These are phyloP conservation scores for Cydia pomonella DNA, from an alignment of 1,140 invertebrate species.

Conservation along the genomic window DNA sequence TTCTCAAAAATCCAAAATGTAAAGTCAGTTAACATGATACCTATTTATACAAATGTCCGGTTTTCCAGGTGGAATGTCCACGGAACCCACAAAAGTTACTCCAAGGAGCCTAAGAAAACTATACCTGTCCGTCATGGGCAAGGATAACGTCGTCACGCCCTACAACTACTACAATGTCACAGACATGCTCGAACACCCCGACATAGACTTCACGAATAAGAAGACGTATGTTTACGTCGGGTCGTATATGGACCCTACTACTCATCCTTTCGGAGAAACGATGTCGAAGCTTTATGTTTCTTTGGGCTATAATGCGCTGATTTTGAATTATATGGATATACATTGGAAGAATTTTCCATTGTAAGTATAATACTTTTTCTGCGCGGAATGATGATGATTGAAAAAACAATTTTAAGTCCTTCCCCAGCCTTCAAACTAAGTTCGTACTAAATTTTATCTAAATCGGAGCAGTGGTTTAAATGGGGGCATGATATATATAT, in stretches of 20 bases:
- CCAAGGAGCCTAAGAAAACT: neutral
- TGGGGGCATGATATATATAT: too few relatives aligned
- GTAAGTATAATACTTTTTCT: constrained; percentile 12
- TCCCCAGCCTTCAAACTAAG: too few relatives aligned
- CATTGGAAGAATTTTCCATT: neutral
- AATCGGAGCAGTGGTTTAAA: too few relatives aligned
- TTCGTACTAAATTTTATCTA: too few relatives aligned
- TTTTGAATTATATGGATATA: constrained; percentile 9
- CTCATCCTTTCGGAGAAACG: neutral
- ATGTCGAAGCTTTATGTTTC: constrained; percentile 30
- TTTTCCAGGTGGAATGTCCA: neutral
- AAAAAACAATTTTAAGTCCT: too few relatives aligned
- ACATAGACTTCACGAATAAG: neutral
- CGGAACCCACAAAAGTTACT: neutral
- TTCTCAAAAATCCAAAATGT: too few relatives aligned
- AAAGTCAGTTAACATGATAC: too few relatives aligned
- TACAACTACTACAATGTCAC: neutral
- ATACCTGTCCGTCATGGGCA: constrained; percentile 1
- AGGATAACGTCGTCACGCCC: neutral
- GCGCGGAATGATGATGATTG: too few relatives aligned
- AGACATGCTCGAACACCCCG: neutral
- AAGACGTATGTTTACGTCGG: neutral
- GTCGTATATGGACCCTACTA: neutral
- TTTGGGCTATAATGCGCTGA: neutral
- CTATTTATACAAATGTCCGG: too few relatives aligned